Evolutionary conservation across 2,113 vertebrate genomes (phyloP).

Genomic region (Willisornis vidua): DNA sequence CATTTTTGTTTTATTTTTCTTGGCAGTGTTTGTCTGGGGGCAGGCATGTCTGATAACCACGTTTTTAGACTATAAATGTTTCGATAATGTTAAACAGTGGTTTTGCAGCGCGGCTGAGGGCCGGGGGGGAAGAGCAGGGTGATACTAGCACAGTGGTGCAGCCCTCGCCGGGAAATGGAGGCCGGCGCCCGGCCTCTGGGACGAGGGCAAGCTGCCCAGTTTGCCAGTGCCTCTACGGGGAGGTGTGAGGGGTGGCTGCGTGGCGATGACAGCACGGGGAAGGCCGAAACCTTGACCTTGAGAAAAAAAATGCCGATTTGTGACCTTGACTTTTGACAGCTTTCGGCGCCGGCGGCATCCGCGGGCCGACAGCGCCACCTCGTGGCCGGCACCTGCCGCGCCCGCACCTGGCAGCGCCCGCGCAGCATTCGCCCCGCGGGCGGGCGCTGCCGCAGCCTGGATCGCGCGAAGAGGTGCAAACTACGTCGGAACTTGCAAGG

Average conservation of each 20-base stretch:
- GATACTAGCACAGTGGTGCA: background rate
- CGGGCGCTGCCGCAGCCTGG: background rate
- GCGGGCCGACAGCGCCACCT: constrained; percentile 83
- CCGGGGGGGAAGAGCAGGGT: background rate
- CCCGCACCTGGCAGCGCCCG: background rate
- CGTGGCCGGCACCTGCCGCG: background rate
- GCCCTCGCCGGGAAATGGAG: constrained; percentile 58
- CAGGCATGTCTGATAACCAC: constrained; percentile 25
- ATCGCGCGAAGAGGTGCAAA: no score
- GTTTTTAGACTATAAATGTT: constrained; percentile 41
- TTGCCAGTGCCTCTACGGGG: background rate
- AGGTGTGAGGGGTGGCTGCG: constrained; percentile 9
- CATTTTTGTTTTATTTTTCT: background rate
- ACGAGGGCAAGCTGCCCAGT: background rate
- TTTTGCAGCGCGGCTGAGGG: constrained; percentile 20
- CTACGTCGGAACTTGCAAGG: accelerated
- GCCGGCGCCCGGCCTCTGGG: background rate
- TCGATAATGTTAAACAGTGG: constrained; percentile 46
- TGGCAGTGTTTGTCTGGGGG: background rate
- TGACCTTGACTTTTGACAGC: constrained; percentile 88
- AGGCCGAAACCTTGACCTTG: constrained; percentile 87
- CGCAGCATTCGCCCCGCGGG: background rate
- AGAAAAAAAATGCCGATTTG: constrained; percentile 72
- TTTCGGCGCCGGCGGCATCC: constrained; percentile 67
- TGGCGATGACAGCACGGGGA: constrained; percentile 73